phyloP scores from a whole-genome alignment of 2,113 vertebrate species.

The Poeciliopsis occidentalis region DNA sequence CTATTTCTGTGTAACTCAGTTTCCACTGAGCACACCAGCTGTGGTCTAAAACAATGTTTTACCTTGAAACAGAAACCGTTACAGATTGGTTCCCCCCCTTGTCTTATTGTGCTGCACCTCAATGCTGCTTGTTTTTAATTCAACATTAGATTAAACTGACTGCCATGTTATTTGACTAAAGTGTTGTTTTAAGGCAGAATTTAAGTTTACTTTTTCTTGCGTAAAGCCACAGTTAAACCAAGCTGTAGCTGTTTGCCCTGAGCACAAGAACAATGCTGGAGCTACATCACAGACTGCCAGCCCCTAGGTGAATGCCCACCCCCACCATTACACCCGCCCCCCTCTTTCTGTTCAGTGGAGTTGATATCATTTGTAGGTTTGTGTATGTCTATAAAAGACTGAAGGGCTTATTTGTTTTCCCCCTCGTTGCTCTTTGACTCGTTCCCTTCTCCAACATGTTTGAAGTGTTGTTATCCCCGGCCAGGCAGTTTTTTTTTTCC shows the following conservation, averaged over 20 bases:
- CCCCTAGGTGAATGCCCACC: conserved; percentile 56
- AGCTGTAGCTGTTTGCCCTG: conserved; percentile 46
- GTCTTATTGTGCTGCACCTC: conserved; percentile 31
- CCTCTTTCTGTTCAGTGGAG: conserved; percentile 59
- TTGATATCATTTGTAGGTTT: conserved; percentile 65
- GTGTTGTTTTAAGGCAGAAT: conserved; percentile 52
- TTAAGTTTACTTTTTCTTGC: conserved; percentile 50
- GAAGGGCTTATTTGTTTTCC: conserved; percentile 71
- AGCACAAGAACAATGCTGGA: conserved; percentile 48
- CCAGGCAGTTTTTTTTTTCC: conserved; percentile 66
- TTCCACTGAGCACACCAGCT: conserved; percentile 42
- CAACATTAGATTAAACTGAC: conserved; percentile 40
- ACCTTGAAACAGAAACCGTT: conserved; percentile 32
- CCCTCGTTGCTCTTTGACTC: conserved; percentile 74
- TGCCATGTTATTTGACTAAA: conserved; percentile 55
- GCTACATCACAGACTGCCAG: conserved; percentile 50
- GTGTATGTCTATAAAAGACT: conserved; percentile 59
- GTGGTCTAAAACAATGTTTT: conserved; percentile 21
- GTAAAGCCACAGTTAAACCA: conserved; percentile 59
- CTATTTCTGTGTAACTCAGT: conserved; percentile 32
- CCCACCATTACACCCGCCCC: not conserved
- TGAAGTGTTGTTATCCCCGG: conserved; percentile 73
- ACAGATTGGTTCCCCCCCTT: conserved; percentile 21
- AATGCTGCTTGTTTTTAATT: conserved; percentile 45
- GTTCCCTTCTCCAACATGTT: conserved; percentile 69